Conservation (phyloP, 2,797 vertebrate species). For the Peromyscus eremicus region DNA sequence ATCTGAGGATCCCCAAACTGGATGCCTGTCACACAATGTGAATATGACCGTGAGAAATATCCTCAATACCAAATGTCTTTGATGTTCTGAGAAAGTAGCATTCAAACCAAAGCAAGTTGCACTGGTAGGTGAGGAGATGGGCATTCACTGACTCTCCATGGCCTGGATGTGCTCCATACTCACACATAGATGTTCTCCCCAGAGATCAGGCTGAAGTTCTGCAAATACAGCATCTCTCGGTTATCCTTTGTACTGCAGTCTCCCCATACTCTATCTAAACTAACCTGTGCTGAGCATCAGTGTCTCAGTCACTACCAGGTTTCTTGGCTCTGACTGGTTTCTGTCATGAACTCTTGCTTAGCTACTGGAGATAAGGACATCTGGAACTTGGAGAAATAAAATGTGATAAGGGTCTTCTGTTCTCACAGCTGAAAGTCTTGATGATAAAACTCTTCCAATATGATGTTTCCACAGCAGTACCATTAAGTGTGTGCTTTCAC, state of each 20-base stretch:
- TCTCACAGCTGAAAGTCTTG: neutral
- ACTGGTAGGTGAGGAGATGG: neutral
- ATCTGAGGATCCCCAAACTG: neutral
- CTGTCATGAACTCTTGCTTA: neutral
- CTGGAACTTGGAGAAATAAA: neutral
- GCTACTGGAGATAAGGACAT: neutral
- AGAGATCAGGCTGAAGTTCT: neutral
- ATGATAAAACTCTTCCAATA: neutral
- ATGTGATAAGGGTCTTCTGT: neutral
- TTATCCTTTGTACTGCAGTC: neutral
- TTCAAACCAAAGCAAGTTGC: neutral
- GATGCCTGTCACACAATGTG: neutral
- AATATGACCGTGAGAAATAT: neutral
- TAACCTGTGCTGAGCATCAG: neutral
- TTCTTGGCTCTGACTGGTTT: neutral
- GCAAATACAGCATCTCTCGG: neutral
- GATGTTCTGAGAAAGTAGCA: neutral
- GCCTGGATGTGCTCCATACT: neutral
- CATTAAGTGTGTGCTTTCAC: neutral
- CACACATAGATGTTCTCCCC: neutral
- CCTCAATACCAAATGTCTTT: neutral
- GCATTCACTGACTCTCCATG: neutral
- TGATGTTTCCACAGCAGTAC: neutral
- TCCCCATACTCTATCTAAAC: neutral
- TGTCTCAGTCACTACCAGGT: neutral